phyloP scores from a whole-genome alignment of 2,797 vertebrate genomes.

The Spondyliosoma cantharus region DNA sequence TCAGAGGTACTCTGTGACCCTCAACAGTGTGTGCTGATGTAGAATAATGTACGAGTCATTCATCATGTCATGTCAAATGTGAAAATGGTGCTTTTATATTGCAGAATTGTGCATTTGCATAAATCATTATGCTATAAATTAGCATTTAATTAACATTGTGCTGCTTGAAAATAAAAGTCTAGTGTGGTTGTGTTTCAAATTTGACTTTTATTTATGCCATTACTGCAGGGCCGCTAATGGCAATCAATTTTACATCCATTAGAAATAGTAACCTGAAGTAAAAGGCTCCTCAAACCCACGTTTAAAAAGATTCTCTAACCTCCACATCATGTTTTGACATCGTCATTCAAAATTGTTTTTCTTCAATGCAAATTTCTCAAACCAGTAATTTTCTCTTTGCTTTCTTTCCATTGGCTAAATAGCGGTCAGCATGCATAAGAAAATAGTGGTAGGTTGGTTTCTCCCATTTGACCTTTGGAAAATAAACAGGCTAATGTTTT shows the following conservation, averaged over 20 bases:
- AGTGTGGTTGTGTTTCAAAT: background rate
- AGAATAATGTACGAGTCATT: slow-evolving; percentile 8
- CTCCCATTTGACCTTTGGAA: slow-evolving; percentile 69
- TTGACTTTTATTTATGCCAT: background rate
- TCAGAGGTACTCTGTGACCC: slow-evolving; percentile 8
- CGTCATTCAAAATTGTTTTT: slow-evolving; percentile 50
- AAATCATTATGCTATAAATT: background rate
- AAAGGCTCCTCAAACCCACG: slow-evolving; percentile 16
- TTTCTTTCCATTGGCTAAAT: slow-evolving; percentile 60
- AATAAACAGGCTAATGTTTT: slow-evolving; percentile 72
- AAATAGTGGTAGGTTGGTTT: slow-evolving; percentile 67
- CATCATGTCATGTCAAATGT: background rate
- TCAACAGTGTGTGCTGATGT: slow-evolving; percentile 3
- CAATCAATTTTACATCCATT: slow-evolving; percentile 42
- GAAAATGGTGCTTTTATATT: background rate
- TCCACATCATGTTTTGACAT: slow-evolving; percentile 53
- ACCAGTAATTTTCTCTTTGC: slow-evolving; percentile 52
- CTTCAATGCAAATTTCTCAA: slow-evolving; percentile 24
- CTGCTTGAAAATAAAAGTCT: background rate
- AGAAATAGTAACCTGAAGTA: slow-evolving; percentile 44
- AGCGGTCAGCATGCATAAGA: slow-evolving; percentile 53
- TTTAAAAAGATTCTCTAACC: slow-evolving; percentile 40
- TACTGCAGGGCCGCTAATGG: slow-evolving; percentile 33
- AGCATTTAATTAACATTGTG: background rate
- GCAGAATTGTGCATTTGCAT: background rate